Evolutionary conservation across 2,113 vertebrate genomes (phyloP).

Genomic region (Meriones unguiculatus): DNA sequence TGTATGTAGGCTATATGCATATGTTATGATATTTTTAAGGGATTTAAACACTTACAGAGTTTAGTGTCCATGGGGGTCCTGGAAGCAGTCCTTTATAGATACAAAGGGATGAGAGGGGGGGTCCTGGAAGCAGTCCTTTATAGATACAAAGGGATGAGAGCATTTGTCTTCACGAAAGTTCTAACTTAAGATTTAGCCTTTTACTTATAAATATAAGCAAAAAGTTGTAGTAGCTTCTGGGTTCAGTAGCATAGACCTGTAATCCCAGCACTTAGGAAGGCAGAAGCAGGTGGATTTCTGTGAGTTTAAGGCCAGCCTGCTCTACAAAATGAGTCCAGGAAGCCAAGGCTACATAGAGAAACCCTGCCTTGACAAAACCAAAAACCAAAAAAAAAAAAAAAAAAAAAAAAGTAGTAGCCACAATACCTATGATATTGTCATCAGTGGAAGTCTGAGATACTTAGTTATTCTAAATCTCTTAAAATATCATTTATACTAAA

Average conservation of each 20-base stretch:
- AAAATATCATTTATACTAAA: slow-evolving; percentile 42
- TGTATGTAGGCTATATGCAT: background rate
- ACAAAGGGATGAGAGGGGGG: background rate
- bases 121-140: background rate
- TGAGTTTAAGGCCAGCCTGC: no score
- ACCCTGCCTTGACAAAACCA: no score
- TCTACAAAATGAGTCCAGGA: no score
- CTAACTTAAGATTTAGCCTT: slow-evolving; percentile 46
- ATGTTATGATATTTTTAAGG: background rate
- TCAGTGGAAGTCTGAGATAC: slow-evolving; percentile 27
- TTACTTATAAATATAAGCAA: slow-evolving; percentile 29
- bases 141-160: background rate
- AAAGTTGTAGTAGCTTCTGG: background rate
- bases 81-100: background rate
- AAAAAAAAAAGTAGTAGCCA: background rate
- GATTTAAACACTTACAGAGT: background rate
- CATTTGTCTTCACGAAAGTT: slow-evolving; percentile 47
- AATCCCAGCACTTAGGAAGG: no score
- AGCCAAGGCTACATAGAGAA: no score
- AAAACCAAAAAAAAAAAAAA: no score
- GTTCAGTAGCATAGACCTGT: no score
- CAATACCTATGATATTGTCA: slow-evolving; percentile 18
- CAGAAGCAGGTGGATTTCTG: no score
- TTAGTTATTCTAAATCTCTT: slow-evolving; percentile 37
- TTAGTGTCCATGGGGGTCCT: background rate